phyloP scores from a whole-genome alignment of 2,113 vertebrate genomes.

The Ibidorhyncha struthersii region DNA sequence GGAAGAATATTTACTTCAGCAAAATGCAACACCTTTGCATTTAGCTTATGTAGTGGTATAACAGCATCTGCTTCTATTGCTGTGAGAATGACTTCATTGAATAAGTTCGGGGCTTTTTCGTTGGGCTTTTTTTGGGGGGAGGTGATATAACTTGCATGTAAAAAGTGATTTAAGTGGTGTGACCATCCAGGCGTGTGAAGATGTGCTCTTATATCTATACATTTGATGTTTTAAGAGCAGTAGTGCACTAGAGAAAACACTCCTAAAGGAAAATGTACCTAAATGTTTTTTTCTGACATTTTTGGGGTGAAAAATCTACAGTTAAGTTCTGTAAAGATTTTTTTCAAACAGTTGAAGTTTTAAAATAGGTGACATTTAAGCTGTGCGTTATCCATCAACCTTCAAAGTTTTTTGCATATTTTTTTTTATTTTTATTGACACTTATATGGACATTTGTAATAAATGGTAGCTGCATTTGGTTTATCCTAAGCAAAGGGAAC shows the following conservation, averaged over 20 bases:
- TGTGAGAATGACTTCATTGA: neutral
- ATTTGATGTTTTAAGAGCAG: neutral
- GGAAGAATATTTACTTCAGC: neutral
- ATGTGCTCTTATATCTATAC: neutral
- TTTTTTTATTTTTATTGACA: neutral
- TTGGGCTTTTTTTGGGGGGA: neutral
- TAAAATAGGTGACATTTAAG: neutral
- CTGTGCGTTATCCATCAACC: neutral
- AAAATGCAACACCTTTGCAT: neutral
- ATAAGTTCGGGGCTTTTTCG: accelerated
- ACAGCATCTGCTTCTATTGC: neutral
- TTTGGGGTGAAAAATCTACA: neutral
- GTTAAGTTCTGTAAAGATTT: neutral
- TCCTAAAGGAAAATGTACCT: neutral
- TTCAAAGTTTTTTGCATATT: neutral
- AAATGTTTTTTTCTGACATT: neutral
- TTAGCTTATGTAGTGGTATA: neutral
- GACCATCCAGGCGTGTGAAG: neutral
- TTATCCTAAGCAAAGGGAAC: neutral
- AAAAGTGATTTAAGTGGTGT: accelerated
- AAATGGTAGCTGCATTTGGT: neutral
- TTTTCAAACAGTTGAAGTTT: neutral
- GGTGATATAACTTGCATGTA: neutral
- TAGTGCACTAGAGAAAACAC: neutral
- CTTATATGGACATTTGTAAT: neutral